phyloP scores from a whole-genome alignment of 2,113 vertebrate genomes.

The Onychostoma macrolepis region DNA sequence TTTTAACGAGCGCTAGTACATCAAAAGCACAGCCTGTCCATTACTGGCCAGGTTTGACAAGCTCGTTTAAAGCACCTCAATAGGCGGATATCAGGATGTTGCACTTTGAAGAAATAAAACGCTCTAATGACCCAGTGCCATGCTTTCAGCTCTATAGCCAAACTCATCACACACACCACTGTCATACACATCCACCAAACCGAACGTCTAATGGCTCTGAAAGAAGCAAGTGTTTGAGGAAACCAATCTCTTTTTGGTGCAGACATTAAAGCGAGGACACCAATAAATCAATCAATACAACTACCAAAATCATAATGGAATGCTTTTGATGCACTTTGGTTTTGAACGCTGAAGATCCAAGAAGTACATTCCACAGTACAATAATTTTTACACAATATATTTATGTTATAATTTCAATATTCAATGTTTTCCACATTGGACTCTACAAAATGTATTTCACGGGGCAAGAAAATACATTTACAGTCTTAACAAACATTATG shows the following conservation, averaged over 20 bases:
- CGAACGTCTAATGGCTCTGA: not conserved
- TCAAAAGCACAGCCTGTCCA: constrained; percentile 34
- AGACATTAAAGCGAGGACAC: not conserved
- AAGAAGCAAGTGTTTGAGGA: not conserved
- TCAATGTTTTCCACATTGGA: not conserved
- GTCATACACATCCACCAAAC: constrained; percentile 1
- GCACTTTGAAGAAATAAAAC: constrained; percentile 58
- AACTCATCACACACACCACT: constrained; percentile 34
- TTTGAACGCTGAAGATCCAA: not conserved
- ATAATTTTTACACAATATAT: too few species aligned
- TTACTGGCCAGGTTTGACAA: constrained; percentile 44
- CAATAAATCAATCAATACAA: not conserved
- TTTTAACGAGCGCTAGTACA: constrained; percentile 25
- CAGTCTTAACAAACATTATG: not conserved
- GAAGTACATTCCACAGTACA: not conserved
- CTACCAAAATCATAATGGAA: not conserved
- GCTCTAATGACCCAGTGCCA: constrained; percentile 46
- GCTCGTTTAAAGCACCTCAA: constrained; percentile 52
- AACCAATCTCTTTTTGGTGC: not conserved
- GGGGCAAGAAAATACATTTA: not conserved
- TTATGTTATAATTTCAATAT: too few species aligned
- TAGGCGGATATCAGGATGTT: constrained; percentile 47
- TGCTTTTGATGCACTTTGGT: not conserved
- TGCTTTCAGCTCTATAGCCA: constrained; percentile 51
- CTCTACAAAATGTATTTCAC: not conserved